A percentile compares a stretch with the other conserved stretches of the same genome.
phyloP scores from a whole-genome alignment of 1,140 invertebrate species.

The Thaumatotibia leucotreta region DNA sequence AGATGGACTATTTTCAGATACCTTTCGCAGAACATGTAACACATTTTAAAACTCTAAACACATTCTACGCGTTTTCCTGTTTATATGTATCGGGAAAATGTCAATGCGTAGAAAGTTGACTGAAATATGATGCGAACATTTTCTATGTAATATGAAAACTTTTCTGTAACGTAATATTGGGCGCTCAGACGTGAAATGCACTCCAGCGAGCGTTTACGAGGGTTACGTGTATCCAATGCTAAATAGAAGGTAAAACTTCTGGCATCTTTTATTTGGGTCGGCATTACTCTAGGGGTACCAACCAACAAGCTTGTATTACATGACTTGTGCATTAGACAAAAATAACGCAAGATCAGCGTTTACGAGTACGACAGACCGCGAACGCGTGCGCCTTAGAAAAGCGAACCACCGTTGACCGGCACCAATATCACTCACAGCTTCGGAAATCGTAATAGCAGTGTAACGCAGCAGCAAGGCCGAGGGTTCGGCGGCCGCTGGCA shows the following conservation, averaged over 20 bases:
- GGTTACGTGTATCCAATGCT: not conserved
- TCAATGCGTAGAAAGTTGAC: not conserved
- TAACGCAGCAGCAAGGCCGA: conserved; percentile 57
- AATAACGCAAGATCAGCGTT: not conserved
- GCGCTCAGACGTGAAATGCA: not conserved
- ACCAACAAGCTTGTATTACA: not conserved
- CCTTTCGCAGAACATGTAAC: conserved; percentile 17
- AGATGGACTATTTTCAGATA: conserved; percentile 22
- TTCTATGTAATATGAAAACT: not conserved
- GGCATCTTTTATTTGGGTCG: not conserved
- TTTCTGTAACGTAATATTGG: not conserved
- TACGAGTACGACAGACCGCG: not conserved
- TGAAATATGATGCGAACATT: not conserved
- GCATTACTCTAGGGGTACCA: not conserved
- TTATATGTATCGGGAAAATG: not conserved
- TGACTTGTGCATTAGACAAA: not conserved
- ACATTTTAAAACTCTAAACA: not conserved
- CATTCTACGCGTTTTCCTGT: not conserved
- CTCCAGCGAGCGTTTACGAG: not conserved
- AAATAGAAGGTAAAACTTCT: not conserved
- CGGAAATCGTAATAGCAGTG: conserved; percentile 22
- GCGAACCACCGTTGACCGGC: not conserved
- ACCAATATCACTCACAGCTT: not conserved
- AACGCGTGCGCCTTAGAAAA: not conserved
- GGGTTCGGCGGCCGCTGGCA: conserved; percentile 56